phyloP scores from a whole-genome alignment of 1,140 invertebrate species.

The Pseudomyrmex pallidus region DNA sequence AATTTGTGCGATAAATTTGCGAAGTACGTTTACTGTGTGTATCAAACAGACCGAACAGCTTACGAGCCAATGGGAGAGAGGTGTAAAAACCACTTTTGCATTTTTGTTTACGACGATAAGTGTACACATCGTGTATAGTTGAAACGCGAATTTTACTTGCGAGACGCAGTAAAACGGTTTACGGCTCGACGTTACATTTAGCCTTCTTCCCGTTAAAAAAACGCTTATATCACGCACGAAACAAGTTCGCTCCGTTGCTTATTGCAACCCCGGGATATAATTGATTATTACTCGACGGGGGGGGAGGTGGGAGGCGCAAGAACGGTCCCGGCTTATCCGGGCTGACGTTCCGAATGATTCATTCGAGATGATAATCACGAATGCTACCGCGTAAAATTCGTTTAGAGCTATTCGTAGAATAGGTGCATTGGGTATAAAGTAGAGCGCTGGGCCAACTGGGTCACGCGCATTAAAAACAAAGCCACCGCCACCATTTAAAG shows the following conservation, averaged over 20 bases:
- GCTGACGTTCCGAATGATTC: constrained; percentile 10
- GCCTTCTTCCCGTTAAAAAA: neutral
- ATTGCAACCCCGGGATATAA: neutral
- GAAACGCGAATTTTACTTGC: constrained; percentile 28
- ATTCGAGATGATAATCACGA: constrained; percentile 33
- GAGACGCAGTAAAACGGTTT: constrained; percentile 30
- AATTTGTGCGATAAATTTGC: too few relatives aligned
- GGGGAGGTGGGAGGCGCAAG: too few relatives aligned
- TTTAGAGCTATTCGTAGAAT: constrained; percentile 62
- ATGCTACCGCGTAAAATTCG: constrained; percentile 31
- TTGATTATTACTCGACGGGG: neutral
- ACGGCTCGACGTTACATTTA: constrained; percentile 4
- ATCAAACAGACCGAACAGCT: neutral
- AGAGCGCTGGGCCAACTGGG: constrained; percentile 71
- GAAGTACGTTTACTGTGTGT: too few relatives aligned
- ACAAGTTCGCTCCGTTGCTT: neutral
- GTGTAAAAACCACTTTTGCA: neutral
- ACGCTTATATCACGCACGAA: neutral
- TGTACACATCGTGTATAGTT: neutral
- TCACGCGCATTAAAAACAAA: constrained; percentile 76
- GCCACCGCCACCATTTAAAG: constrained; percentile 72
- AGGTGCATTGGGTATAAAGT: constrained; percentile 54
- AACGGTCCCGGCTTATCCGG: neutral
- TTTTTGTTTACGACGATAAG: constrained; percentile 9
- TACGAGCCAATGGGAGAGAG: neutral